phyloP scores from a whole-genome alignment of 2,797 vertebrate species.

The Melanotaenia trifasciata region DNA sequence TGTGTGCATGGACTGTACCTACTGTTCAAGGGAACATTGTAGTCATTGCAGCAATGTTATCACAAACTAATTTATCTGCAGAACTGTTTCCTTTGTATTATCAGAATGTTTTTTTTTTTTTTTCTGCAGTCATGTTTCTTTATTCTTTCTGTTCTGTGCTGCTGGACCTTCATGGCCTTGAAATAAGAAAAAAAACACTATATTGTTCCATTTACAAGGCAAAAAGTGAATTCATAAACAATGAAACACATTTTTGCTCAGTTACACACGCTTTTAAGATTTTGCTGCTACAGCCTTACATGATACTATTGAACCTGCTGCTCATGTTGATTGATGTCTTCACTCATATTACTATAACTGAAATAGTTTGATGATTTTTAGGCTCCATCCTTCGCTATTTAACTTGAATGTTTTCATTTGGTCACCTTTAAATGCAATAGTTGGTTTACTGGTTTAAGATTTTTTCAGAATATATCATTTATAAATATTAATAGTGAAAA shows the following conservation, averaged over 20 bases:
- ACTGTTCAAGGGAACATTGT: conserved; percentile 25
- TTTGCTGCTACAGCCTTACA: background rate
- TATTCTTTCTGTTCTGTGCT: background rate
- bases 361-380: no score
- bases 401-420: no score
- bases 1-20: conserved; percentile 35
- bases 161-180: background rate
- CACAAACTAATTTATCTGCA: conserved; percentile 27
- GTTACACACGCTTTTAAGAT: background rate
- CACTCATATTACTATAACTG: background rate
- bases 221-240: background rate
- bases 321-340: background rate
- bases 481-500: no score
- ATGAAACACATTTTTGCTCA: background rate
- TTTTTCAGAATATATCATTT: no score
- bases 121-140: background rate
- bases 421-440: no score
- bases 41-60: conserved; percentile 5
- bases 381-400: no score
- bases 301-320: background rate
- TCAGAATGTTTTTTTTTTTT: background rate
- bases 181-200: background rate
- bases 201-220: background rate
- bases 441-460: no score
- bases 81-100: background rate